phyloP scores from a whole-genome alignment of 2,888 invertebrate genomes.

The Frankliniella intonsa region DNA sequence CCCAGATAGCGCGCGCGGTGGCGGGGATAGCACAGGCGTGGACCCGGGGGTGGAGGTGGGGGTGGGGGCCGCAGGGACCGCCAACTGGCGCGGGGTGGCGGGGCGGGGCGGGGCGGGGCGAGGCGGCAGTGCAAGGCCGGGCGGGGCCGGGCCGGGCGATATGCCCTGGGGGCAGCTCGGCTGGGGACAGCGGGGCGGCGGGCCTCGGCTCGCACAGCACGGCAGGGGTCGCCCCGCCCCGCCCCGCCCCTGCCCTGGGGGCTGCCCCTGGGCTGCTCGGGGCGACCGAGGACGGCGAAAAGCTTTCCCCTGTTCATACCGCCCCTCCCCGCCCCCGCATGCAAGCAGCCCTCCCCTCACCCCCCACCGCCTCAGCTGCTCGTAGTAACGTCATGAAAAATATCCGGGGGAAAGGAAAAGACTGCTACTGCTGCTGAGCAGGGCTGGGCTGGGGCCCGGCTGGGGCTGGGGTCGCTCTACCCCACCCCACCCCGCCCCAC shows the following conservation, averaged over 20 bases:
- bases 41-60: neutral
- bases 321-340: neutral
- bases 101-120: neutral
- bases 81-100: neutral
- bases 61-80: too few relatives aligned
- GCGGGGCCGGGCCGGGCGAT: neutral
- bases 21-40: neutral
- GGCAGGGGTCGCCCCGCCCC: neutral
- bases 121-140: neutral
- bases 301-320: slow-evolving; percentile 11
- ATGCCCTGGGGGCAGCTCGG: neutral
- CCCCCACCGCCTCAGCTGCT: neutral
- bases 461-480: too few relatives aligned
- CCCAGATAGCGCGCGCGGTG: neutral
- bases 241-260: neutral
- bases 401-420: neutral
- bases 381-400: neutral
- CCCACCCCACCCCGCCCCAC: too few relatives aligned
- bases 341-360: neutral
- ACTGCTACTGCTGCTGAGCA: neutral
- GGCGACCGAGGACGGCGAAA: neutral
- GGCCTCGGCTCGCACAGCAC: neutral
- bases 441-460: too few relatives aligned
- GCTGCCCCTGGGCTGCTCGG: neutral
- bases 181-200: neutral